Evolutionary conservation across 1,140 invertebrate species (phyloP), one percentile per base, ranked within the genome.

Genomic region (Heliconius congener): DNA sequence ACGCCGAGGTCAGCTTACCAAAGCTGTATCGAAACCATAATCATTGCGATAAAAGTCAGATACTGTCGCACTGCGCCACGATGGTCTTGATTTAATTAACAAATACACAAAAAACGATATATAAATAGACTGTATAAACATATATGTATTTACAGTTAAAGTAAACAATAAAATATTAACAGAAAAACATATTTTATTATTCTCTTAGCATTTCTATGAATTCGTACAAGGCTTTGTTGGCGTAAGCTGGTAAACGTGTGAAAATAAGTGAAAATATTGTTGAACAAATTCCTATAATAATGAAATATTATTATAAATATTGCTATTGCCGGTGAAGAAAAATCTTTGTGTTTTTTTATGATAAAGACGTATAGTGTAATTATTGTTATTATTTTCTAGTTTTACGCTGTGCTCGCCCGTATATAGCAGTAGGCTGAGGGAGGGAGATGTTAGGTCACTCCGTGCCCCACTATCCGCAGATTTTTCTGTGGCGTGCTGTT

Each of bases 211-310:
- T 66, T 66, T 66, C 60, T 66, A 30, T n/a, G 60, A 66, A 66
- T 66, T 66, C 60, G 60, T 66, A 66, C 60, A 66, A 16, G 3
- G 3, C 13, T 66, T 66, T 66, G 60, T 30, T 8, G 60, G 27
- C 60, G 27, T 66, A 66, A 66, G 60, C 60, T 66, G 30, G 60
- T 66, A 66, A 66, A 66, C 60, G 60, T 66, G 60, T 27, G 60
- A 66, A 66, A 66, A 66, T 30, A 66, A 13, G 60, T 27, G 27
- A 27, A 66, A 30, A 66, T 66, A 30, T 13, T 66, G 11, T 30
- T 30, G 11, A 66, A 66, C 23, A 30, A 66, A 66, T 66, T 27
- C 11, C 60, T 66, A 16, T 66, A 30, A 30, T 30, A 66, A 66
- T 30, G 4, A n/a, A 18, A 30, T 18, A 3, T 30, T 66, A 27